Evolutionary conservation across 1,140 invertebrate species (phyloP).

Genomic region (Temnothorax nylanderi): DNA sequence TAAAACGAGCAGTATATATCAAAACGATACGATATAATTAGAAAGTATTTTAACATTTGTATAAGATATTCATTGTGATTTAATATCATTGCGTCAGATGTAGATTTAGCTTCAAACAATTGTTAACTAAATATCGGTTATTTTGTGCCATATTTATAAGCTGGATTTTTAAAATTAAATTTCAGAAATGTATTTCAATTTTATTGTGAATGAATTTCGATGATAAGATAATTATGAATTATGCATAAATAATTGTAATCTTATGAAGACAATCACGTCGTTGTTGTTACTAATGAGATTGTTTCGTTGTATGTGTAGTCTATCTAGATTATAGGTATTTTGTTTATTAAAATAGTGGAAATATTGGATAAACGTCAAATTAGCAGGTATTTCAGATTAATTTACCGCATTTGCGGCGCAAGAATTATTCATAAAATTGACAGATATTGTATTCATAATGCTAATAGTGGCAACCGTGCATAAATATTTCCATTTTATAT

Average conservation of each 20-base stretch:
- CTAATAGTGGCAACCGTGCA: constrained; percentile 4
- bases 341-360: constrained; percentile 15
- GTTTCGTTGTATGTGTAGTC: neutral
- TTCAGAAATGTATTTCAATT: neutral
- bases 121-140: neutral
- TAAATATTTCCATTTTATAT: constrained; percentile 52
- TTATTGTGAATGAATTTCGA: neutral
- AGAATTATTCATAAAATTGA: constrained; percentile 36
- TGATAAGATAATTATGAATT: neutral
- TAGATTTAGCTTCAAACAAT: neutral
- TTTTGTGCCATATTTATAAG: neutral
- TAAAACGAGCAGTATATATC: neutral
- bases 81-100: neutral
- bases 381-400: constrained; percentile 9
- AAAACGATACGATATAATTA: neutral
- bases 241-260: neutral
- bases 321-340: neutral
- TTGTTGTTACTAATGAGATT: neutral
- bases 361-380: constrained; percentile 16
- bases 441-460: constrained; percentile 9
- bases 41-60: neutral
- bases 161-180: neutral
- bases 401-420: constrained; percentile 10
- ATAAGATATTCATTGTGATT: neutral
- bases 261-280: neutral